Evolutionary conservation across 2,888 invertebrate genomes (phyloP).

Genomic region (Baronia brevicornis): DNA sequence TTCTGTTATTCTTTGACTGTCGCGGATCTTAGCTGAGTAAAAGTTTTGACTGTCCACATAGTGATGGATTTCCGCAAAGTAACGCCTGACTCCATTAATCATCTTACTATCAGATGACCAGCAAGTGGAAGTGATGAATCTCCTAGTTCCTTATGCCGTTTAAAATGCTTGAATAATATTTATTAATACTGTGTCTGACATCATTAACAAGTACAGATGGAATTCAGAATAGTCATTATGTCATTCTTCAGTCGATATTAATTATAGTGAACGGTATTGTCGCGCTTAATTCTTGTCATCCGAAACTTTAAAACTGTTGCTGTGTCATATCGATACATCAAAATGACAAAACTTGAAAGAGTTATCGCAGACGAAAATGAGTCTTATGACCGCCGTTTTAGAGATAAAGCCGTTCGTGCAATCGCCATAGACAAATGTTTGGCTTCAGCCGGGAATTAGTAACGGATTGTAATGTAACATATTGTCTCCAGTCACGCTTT

Average conservation of each 20-base stretch:
- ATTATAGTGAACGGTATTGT: constrained; percentile 36
- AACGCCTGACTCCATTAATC: too few species aligned
- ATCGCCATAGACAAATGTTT: constrained; percentile 14
- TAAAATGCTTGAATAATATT: constrained; percentile 17
- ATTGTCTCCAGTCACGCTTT: constrained; percentile 34
- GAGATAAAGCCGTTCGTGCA: neutral
- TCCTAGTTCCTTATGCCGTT: too few species aligned
- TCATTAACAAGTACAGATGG: constrained; percentile 41
- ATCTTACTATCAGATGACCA: too few species aligned
- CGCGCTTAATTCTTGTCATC: constrained; percentile 54
- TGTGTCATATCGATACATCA: constrained; percentile 43
- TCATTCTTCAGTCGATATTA: constrained; percentile 53
- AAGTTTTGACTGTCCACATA: too few species aligned
- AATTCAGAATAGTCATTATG: constrained; percentile 46
- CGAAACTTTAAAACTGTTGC: constrained; percentile 46
- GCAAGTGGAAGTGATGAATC: too few species aligned
- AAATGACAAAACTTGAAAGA: constrained; percentile 19
- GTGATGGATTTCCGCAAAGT: too few species aligned
- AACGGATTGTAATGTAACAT: constrained; percentile 43
- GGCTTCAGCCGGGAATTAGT: constrained; percentile 19
- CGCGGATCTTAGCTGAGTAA: too few species aligned
- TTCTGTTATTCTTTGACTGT: too few species aligned
- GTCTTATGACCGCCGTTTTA: constrained; percentile 11
- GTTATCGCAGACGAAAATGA: constrained; percentile 12
- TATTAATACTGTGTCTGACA: constrained; percentile 21